Conservation (phyloP, 2,888 invertebrate genomes). For the Eristalinus sepulchralis region DNA sequence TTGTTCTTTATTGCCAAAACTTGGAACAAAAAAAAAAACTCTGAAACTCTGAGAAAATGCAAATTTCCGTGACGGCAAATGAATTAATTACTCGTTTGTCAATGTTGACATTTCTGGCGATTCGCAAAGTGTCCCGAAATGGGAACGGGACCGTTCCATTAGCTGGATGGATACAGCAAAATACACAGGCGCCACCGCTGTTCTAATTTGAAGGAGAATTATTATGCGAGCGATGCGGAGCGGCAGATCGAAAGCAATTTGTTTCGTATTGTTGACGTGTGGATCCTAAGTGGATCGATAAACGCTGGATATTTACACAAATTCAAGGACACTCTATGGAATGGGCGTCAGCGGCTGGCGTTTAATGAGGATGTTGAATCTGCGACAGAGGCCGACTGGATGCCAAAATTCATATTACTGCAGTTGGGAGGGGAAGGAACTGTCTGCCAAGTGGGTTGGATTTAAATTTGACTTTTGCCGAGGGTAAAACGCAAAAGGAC, state of each 20-base stretch:
- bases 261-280: not conserved
- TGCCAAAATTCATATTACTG: too few relatives aligned
- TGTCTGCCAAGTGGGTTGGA: not conserved
- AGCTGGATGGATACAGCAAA: not conserved
- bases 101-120: slow-evolving; percentile 14
- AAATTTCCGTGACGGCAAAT: slow-evolving; percentile 4
- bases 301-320: not conserved
- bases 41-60: slow-evolving; percentile 1
- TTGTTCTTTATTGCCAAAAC: not conserved
- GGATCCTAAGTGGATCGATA: not conserved
- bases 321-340: not conserved
- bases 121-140: not conserved
- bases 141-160: not conserved
- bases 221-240: too few relatives aligned
- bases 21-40: slow-evolving; percentile 6
- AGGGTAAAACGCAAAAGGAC: not conserved
- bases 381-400: not conserved
- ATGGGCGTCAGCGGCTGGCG: not conserved
- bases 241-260: not conserved
- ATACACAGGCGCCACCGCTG: not conserved
- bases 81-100: slow-evolving; percentile 18
- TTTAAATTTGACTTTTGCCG: not conserved
- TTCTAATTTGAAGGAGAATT: not conserved
- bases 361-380: not conserved
- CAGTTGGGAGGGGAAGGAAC: too few relatives aligned